Conservation (phyloP, 2,113 vertebrate species). For the Rhea americana region DNA sequence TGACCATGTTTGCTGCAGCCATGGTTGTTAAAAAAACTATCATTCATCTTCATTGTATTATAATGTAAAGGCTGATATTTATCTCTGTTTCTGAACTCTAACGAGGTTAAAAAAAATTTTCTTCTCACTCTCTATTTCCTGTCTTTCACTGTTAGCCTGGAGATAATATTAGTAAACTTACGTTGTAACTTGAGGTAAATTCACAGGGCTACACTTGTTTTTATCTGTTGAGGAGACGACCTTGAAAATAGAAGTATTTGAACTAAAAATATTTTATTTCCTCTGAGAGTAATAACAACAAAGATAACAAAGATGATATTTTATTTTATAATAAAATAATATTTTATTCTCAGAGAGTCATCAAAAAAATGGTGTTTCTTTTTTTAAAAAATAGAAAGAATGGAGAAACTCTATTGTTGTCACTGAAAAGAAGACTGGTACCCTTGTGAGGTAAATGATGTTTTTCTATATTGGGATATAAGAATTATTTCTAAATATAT, state of each 20-base stretch:
- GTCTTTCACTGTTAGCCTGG: not conserved
- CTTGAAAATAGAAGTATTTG: not conserved
- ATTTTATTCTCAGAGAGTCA: not conserved
- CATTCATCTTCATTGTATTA: not conserved
- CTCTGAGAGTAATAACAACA: not conserved
- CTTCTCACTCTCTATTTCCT: not conserved
- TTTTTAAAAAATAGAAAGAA: not conserved
- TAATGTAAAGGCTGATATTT: not conserved
- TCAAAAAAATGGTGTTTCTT: not conserved
- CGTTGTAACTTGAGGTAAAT: not conserved
- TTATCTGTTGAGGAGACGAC: not conserved
- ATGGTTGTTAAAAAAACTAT: not conserved
- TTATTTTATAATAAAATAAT: not conserved
- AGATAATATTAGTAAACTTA: not conserved
- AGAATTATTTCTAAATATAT: not conserved
- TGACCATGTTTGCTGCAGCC: not conserved
- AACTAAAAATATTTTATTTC: not conserved
- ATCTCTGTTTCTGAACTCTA: not conserved
- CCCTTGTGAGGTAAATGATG: not conserved
- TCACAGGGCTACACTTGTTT: not conserved
- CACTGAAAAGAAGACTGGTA: fast-evolving
- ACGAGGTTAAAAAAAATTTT: not conserved
- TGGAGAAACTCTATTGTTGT: not conserved
- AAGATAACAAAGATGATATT: too few relatives aligned
- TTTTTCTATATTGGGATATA: not conserved